Percentiles rank a stretch among this genome's conserved stretches.
Evolutionary conservation across 1,140 invertebrate genomes (phyloP).

Genomic region (Lithobius niger): DNA sequence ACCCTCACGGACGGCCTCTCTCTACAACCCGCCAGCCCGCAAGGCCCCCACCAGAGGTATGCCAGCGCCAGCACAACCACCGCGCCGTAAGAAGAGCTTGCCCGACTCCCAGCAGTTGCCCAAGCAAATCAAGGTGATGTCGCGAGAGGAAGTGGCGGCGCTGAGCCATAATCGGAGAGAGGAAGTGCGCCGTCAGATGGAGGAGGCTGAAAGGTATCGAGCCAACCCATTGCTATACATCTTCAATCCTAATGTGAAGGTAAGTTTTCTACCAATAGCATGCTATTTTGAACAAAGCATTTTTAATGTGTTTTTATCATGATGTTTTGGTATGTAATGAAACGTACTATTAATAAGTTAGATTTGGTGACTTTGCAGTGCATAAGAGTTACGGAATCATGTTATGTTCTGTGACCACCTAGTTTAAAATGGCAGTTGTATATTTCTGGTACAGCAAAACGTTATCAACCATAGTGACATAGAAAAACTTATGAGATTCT

Average conservation of each 20-base stretch:
- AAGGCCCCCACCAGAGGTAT: conserved; percentile 25
- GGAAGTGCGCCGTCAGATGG: conserved; percentile 75
- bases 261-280: conserved; percentile 37
- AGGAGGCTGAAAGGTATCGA: conserved; percentile 78
- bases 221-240: conserved; percentile 89
- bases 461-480: too few relatives aligned
- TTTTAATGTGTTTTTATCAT: too few relatives aligned
- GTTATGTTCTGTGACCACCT: too few relatives aligned
- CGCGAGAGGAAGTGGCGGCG: conserved; percentile 85
- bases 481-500: too few relatives aligned
- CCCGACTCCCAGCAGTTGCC: conserved; percentile 67
- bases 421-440: too few relatives aligned
- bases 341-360: too few relatives aligned
- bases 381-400: too few relatives aligned
- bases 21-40: conserved; percentile 28
- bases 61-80: conserved; percentile 27
- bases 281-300: too few relatives aligned
- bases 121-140: conserved; percentile 60
- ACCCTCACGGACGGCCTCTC: conserved; percentile 75
- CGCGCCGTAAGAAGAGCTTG: conserved; percentile 67
- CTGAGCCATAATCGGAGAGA: conserved; percentile 85
- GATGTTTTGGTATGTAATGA: too few relatives aligned
- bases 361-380: too few relatives aligned
- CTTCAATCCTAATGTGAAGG: conserved; percentile 92
- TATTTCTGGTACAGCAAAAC: too few relatives aligned